A percentile compares a stretch with the other conserved stretches of the same genome.
Evolutionary conservation across 2,113 vertebrate species (phyloP).

Genomic region (Guaruba guarouba): DNA sequence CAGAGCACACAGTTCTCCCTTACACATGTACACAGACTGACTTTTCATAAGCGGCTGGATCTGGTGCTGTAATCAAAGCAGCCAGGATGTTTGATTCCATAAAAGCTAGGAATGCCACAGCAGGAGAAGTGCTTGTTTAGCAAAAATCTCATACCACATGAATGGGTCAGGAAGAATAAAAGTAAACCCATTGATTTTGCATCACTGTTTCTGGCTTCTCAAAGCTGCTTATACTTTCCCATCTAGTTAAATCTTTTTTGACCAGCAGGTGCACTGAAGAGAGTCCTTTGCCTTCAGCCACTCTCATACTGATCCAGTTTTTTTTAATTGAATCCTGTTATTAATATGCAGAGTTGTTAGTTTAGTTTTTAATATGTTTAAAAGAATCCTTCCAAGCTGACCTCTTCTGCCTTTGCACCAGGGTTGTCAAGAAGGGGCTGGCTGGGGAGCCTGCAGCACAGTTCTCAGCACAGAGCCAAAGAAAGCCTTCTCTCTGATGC

Average conservation of each 20-base stretch:
- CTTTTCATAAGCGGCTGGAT: not conserved
- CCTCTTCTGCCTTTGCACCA: not conserved
- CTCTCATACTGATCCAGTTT: not conserved
- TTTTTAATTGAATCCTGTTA: not conserved
- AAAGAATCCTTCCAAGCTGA: not conserved
- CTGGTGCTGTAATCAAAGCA: not conserved
- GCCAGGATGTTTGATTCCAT: not conserved
- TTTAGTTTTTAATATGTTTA: not conserved
- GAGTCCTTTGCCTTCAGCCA: not conserved
- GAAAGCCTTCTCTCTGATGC: not conserved
- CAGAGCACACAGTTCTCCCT: not conserved
- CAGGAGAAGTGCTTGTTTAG: not conserved
- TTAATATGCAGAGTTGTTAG: not conserved
- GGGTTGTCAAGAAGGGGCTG: not conserved
- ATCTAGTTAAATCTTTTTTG: not conserved
- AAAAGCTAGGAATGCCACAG: not conserved
- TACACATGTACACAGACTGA: not conserved
- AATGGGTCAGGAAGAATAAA: not conserved
- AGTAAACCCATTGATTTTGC: not conserved
- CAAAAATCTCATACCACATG: not conserved
- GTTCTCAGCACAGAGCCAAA: not conserved
- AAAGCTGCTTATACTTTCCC: not conserved
- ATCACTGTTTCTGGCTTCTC: not conserved
- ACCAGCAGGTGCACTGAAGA: not conserved
- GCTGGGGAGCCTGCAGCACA: not conserved